A percentile compares a stretch with the other conserved stretches of the same genome.
Conservation (phyloP, 2,113 vertebrate genomes). For the Macquaria ambigua region DNA sequence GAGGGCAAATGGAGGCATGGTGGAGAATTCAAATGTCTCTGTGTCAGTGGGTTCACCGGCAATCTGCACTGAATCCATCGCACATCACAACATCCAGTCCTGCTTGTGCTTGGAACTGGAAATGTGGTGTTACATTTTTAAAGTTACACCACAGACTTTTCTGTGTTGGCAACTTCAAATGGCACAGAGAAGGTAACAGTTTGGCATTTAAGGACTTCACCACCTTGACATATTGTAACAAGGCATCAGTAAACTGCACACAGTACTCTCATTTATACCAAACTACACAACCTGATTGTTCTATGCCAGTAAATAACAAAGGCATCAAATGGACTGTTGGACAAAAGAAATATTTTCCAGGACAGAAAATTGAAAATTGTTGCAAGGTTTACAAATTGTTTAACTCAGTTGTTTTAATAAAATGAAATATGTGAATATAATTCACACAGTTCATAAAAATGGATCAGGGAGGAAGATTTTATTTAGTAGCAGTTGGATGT, state of each 20-base stretch:
- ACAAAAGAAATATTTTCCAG: neutral
- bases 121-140: constrained; percentile 18
- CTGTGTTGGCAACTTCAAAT: constrained; percentile 7
- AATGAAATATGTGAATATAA: neutral
- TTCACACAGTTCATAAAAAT: neutral
- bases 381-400: neutral
- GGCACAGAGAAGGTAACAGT: constrained; percentile 15
- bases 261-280: neutral
- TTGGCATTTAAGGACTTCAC: constrained; percentile 6
- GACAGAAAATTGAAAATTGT: neutral
- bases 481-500: neutral
- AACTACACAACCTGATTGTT: neutral
- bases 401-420: neutral
- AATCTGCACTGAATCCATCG: constrained; percentile 20
- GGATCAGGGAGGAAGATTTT: neutral
- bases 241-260: neutral
- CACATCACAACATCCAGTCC: constrained; percentile 1
- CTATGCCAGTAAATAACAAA: neutral
- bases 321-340: neutral
- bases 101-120: neutral
- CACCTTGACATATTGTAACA: constrained; percentile 14
- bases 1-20: constrained; percentile 34
- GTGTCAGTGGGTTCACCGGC: constrained; percentile 47
- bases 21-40: constrained; percentile 50
- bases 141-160: neutral